Evolutionary conservation across 2,797 vertebrate genomes (phyloP).

Genomic region (Sebastolobus alascanus): DNA sequence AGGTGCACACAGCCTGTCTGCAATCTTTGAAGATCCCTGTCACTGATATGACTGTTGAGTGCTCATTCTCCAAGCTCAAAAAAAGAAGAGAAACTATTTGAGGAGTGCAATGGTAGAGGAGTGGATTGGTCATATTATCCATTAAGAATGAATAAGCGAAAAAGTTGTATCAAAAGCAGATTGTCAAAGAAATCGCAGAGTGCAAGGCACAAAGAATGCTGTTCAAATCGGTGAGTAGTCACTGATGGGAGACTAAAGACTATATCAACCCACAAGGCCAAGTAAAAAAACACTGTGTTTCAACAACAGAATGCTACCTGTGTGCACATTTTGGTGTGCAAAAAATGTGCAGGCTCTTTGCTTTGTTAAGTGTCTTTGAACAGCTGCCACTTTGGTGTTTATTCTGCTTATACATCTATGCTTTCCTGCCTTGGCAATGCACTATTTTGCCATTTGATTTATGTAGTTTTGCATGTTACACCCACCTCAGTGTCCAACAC

Average conservation of each 20-base stretch:
- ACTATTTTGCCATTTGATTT: background rate
- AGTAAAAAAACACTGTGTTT: background rate
- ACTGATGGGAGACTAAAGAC: background rate
- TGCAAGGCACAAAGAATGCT: background rate
- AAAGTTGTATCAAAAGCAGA: background rate
- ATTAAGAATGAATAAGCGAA: background rate
- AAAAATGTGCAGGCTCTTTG: background rate
- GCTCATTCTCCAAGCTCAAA: background rate
- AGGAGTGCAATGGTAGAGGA: background rate
- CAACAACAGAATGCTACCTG: no score
- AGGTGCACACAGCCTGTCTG: background rate
- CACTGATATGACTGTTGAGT: background rate
- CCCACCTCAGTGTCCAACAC: background rate
- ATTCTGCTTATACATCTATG: background rate
- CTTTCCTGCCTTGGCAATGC: background rate
- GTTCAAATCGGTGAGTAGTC: background rate
- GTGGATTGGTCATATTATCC: background rate
- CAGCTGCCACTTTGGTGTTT: background rate
- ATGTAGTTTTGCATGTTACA: background rate
- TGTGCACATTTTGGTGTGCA: background rate
- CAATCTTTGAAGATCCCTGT: background rate
- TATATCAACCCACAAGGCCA: background rate
- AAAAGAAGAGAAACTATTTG: background rate
- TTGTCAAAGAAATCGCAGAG: background rate
- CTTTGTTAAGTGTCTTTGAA: background rate